phyloP scores from a whole-genome alignment of 53 echinoderm and acorn worm species.

The Astropecten irregularis region DNA sequence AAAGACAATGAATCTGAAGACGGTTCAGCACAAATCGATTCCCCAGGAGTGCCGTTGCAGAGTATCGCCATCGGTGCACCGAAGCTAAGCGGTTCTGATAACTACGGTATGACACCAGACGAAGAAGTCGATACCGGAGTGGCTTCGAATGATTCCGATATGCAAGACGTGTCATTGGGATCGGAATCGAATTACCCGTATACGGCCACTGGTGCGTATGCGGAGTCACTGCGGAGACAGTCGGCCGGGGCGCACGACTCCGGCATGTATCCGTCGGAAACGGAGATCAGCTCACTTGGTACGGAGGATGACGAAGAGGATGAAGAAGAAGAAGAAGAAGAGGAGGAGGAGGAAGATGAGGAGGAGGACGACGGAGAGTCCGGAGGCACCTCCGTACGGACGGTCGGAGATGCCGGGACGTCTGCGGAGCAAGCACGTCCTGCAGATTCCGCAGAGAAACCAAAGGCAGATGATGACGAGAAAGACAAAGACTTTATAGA shows the following conservation, averaged over 20 bases:
- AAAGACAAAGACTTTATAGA: conserved; percentile 42
- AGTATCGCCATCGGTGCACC: not conserved
- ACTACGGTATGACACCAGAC: conserved; percentile 26
- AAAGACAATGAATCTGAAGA: not conserved
- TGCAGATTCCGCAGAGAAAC: not conserved
- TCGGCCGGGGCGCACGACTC: conserved; percentile 7
- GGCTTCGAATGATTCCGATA: conserved; percentile 15
- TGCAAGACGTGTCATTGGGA: conserved; percentile 33
- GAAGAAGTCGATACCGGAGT: conserved; percentile 41
- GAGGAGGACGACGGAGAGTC: not conserved
- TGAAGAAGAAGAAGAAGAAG: not conserved
- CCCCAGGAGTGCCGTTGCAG: conserved; percentile 2
- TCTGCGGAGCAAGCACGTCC: not conserved
- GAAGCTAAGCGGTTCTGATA: not conserved
- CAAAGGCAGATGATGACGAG: not conserved
- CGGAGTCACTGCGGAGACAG: too few relatives aligned
- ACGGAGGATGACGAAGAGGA: not conserved
- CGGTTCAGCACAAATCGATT: not conserved
- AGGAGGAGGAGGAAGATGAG: not conserved
- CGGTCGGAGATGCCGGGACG: conserved; percentile 9
- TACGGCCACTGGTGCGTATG: conserved; percentile 11
- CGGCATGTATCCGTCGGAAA: conserved; percentile 35
- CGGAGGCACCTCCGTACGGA: too few relatives aligned
- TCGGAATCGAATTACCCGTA: conserved; percentile 30
- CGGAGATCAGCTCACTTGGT: conserved; percentile 4